phyloP scores from a whole-genome alignment of 1,140 invertebrate species.

The Brachionus manjavacas region DNA sequence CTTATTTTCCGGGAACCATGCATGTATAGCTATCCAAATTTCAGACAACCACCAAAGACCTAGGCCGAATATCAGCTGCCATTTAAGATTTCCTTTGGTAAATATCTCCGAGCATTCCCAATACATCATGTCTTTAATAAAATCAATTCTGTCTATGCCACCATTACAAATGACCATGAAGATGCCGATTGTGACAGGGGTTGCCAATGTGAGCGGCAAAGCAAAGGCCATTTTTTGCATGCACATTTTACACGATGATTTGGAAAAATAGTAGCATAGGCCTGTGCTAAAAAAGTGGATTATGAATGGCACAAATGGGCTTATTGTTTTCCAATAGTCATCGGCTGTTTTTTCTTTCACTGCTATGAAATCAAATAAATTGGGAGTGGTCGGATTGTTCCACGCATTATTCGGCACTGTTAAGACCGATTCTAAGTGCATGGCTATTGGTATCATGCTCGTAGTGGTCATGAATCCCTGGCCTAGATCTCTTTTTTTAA shows the following conservation, averaged over 20 bases:
- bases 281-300: slow-evolving; percentile 49
- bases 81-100: slow-evolving; percentile 43
- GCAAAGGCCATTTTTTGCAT: slow-evolving; percentile 52
- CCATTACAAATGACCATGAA: slow-evolving; percentile 43
- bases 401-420: slow-evolving; percentile 39
- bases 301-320: slow-evolving; percentile 47
- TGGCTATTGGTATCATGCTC: not conserved
- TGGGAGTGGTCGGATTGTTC: slow-evolving; percentile 26
- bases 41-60: slow-evolving; percentile 84
- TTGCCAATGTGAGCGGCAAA: slow-evolving; percentile 49
- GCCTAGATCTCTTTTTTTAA: not conserved
- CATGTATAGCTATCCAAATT: slow-evolving; percentile 89
- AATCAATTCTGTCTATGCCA: slow-evolving; percentile 24
- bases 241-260: slow-evolving; percentile 52
- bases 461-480: not conserved
- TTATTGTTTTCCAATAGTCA: slow-evolving; percentile 43
- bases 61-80: slow-evolving; percentile 52
- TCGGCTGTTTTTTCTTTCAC: slow-evolving; percentile 41
- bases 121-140: slow-evolving; percentile 40
- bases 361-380: slow-evolving; percentile 37
- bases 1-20: slow-evolving; percentile 96
- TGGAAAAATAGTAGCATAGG: slow-evolving; percentile 52
- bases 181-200: slow-evolving; percentile 50
- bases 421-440: not conserved
- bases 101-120: slow-evolving; percentile 44